Evolutionary conservation across 2,113 vertebrate genomes (phyloP).

Genomic region (Pomatostomus ruficeps): DNA sequence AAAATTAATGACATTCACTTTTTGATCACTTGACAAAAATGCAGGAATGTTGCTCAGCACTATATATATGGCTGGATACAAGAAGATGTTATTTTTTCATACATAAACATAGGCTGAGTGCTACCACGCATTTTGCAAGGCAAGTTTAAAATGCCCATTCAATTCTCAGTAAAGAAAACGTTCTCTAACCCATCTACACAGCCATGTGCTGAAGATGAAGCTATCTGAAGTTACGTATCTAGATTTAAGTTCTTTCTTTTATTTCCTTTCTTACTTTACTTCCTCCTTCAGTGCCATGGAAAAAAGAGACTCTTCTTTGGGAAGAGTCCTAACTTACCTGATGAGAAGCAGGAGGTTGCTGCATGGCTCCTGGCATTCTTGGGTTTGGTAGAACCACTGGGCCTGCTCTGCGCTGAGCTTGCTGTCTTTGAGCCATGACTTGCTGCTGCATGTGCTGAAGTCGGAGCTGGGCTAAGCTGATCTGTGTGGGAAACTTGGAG

Average conservation of each 20-base stretch:
- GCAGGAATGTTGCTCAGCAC: not conserved
- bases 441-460: constrained; percentile 85
- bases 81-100: not conserved
- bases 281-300: not conserved
- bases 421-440: constrained; percentile 80
- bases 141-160: not conserved
- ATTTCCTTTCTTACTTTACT: not conserved
- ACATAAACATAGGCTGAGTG: not conserved
- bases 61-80: not conserved
- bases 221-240: not conserved
- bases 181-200: not conserved
- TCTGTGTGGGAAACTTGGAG: constrained; percentile 81
- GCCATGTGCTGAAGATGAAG: not conserved
- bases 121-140: not conserved
- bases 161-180: not conserved
- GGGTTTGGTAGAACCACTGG: constrained; percentile 67
- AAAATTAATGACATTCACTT: not conserved
- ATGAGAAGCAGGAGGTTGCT: constrained; percentile 68
- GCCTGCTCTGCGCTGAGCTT: constrained; percentile 71
- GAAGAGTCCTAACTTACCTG: constrained; percentile 61
- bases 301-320: not conserved
- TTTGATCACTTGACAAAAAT: not conserved
- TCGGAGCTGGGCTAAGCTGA: constrained; percentile 81
- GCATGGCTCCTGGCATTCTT: constrained; percentile 72
- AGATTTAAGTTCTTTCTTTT: not conserved